Evolutionary conservation across 2,888 invertebrate species (phyloP).

Genomic region (Leptopilina drosophilae): DNA sequence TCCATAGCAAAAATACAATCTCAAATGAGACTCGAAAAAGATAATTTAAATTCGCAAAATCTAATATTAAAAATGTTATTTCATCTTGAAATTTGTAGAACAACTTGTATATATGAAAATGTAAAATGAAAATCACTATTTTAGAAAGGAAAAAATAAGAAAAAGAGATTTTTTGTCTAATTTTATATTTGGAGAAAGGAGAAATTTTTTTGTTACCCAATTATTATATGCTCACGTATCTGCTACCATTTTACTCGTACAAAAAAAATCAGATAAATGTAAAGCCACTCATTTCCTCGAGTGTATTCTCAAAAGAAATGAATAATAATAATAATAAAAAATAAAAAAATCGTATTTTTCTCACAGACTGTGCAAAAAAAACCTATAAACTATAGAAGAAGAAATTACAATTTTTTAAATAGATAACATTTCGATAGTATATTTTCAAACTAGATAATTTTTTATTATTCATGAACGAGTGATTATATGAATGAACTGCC

Average conservation of each 20-base stretch:
- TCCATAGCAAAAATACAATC: not conserved
- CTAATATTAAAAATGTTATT: too few species aligned
- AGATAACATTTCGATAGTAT: constrained; percentile 23
- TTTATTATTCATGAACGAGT: constrained; percentile 22
- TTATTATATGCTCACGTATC: constrained; percentile 1
- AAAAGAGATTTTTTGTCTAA: too few species aligned
- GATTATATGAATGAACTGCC: constrained; percentile 37
- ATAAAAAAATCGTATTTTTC: constrained; percentile 28
- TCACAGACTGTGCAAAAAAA: constrained; percentile 1
- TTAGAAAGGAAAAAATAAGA: too few species aligned
- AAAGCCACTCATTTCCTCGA: constrained; percentile 19
- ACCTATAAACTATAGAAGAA: constrained; percentile 2
- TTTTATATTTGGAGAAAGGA: not conserved
- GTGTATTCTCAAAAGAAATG: constrained; percentile 5
- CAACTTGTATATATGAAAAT: not conserved
- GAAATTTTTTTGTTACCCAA: not conserved
- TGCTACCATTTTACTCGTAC: constrained; percentile 24
- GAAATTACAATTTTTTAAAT: constrained; percentile 22
- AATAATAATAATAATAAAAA: not conserved
- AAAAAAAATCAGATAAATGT: constrained; percentile 10
- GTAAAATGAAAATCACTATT: too few species aligned
- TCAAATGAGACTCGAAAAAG: not conserved
- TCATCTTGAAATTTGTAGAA: too few species aligned
- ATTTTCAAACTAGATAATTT: constrained; percentile 39
- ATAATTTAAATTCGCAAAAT: too few species aligned